Evolutionary conservation across 2,113 vertebrate genomes (phyloP).

Genomic region (Chionomys nivalis): DNA sequence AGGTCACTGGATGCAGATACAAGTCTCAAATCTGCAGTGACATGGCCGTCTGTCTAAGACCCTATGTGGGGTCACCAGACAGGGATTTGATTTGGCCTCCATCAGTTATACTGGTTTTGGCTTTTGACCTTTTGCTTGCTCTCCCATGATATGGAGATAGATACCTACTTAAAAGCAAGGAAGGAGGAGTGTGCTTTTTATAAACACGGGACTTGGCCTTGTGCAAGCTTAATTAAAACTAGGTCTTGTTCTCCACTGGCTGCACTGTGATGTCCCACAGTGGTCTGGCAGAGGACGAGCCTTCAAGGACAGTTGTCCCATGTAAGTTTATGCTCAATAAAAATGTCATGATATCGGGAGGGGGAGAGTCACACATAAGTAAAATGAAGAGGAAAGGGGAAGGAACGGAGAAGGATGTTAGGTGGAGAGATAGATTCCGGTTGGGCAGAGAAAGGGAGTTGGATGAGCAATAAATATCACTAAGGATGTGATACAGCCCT

Average conservation of each 20-base stretch:
- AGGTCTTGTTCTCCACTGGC: neutral
- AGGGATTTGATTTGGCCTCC: neutral
- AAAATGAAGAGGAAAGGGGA: neutral
- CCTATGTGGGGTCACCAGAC: neutral
- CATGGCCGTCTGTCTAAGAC: fast-evolving
- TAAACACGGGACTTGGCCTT: neutral
- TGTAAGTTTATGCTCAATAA: neutral
- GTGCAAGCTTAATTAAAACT: neutral
- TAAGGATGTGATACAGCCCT: neutral
- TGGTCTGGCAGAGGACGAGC: no score
- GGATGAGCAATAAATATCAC: neutral
- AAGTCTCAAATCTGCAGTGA: neutral
- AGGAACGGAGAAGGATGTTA: neutral
- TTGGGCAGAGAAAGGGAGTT: neutral
- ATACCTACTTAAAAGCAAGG: neutral
- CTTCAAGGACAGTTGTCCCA: neutral
- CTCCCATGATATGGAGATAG: neutral
- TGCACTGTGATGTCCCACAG: neutral
- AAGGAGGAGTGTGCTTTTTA: neutral
- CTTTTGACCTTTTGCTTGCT: neutral
- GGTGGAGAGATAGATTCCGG: neutral
- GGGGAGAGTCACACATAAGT: neutral
- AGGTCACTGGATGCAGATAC: no score
- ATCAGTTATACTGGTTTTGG: neutral
- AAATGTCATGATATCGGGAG: neutral